Percentiles rank a stretch among this genome's conserved stretches.
Evolutionary conservation across 2,888 invertebrate genomes (phyloP).

Genomic region (Drosophila setosimentum): DNA sequence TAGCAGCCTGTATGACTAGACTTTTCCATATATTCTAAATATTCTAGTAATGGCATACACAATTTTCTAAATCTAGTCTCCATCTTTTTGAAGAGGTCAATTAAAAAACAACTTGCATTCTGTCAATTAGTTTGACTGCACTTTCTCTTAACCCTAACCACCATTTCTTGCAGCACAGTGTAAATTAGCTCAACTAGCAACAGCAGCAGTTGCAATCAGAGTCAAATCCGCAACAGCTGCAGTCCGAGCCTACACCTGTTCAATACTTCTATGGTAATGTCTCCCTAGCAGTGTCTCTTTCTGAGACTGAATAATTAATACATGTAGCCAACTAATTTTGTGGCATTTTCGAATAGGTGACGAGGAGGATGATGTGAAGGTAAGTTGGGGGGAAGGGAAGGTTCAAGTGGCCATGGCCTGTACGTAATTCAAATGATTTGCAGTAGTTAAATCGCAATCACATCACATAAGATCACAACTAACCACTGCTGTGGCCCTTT

Average conservation of each 20-base stretch:
- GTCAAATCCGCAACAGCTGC: conserved; percentile 42
- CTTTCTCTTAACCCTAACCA: background rate
- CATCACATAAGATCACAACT: conserved; percentile 22
- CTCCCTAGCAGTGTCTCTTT: conserved; percentile 21
- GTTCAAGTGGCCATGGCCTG: conserved; percentile 30
- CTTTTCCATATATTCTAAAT: background rate
- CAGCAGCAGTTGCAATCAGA: conserved; percentile 25
- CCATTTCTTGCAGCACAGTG: conserved; percentile 37
- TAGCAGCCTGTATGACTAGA: background rate
- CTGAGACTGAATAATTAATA: conserved; percentile 63
- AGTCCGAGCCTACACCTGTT: conserved; percentile 56
- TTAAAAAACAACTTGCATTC: background rate
- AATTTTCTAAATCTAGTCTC: background rate
- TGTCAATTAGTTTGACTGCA: background rate
- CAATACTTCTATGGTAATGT: background rate
- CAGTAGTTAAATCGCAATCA: conserved; percentile 46
- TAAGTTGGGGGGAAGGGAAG: background rate
- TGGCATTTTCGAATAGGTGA: conserved; percentile 40
- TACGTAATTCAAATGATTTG: conserved; percentile 67
- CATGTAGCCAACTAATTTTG: conserved; percentile 58
- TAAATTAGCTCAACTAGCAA: conserved; percentile 41
- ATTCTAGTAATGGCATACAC: background rate
- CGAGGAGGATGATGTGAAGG: background rate
- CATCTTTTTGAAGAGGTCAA: background rate
- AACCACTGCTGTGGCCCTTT: conserved; percentile 47